phyloP scores from a whole-genome alignment of 2,888 invertebrate species.

The Campopleginae sp. region DNA sequence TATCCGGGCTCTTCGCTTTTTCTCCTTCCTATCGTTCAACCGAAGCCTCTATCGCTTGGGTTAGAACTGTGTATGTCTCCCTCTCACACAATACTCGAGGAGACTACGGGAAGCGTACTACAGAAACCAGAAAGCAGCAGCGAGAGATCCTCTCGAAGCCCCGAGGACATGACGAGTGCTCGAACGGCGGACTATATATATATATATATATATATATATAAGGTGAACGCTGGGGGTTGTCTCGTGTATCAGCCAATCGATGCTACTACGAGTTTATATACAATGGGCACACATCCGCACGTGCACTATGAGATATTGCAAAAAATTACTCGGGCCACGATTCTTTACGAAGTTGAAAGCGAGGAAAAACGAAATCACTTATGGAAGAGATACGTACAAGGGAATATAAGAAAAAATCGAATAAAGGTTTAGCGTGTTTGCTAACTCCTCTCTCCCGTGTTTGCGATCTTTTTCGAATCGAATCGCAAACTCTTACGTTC shows the following conservation, averaged over 20 bases:
- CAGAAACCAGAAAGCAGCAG: slow-evolving; percentile 40
- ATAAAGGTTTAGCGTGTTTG: background rate
- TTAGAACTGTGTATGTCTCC: slow-evolving; percentile 17
- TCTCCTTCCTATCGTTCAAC: slow-evolving; percentile 60
- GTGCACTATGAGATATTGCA: slow-evolving; percentile 42
- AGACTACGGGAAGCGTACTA: slow-evolving; percentile 10
- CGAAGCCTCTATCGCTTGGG: slow-evolving; percentile 24
- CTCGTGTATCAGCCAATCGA: slow-evolving; percentile 61
- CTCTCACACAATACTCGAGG: slow-evolving; percentile 38
- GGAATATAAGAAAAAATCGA: background rate
- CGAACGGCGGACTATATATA: slow-evolving; percentile 50
- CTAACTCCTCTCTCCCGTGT: background rate
- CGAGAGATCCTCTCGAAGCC: slow-evolving; percentile 61
- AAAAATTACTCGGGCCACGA: slow-evolving; percentile 24
- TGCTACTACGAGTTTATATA: slow-evolving; percentile 48
- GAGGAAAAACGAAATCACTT: slow-evolving; percentile 31
- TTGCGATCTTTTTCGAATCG: slow-evolving; percentile 20
- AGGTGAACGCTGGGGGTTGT: slow-evolving; percentile 7
- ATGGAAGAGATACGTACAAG: slow-evolving; percentile 9
- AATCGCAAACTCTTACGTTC: background rate
- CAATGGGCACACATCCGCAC: slow-evolving; percentile 42
- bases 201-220: slow-evolving; percentile 49
- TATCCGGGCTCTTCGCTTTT: slow-evolving; percentile 72
- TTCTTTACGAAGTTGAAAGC: slow-evolving; percentile 2
- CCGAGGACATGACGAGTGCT: slow-evolving; percentile 66